phyloP scores from a whole-genome alignment of 2,797 vertebrate genomes.

The Mus caroli region DNA sequence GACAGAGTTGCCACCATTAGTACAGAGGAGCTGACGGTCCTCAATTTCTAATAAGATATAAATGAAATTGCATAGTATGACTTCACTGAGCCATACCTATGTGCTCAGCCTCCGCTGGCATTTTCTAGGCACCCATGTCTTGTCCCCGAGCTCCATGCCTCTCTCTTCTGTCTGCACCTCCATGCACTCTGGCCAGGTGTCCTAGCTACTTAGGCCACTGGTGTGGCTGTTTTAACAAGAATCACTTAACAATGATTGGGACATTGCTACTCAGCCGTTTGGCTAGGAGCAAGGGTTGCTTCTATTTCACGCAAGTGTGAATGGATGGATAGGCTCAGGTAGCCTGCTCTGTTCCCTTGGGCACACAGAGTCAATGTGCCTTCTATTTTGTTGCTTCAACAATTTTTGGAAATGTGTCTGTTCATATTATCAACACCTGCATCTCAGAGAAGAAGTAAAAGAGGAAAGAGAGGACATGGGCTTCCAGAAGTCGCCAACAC shows the following conservation, averaged over 20 bases:
- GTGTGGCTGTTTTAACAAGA: not conserved
- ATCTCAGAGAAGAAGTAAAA: not conserved
- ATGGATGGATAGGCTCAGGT: not conserved
- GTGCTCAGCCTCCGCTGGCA: not conserved
- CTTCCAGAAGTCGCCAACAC: not conserved
- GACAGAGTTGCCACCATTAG: not conserved
- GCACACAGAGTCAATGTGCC: not conserved
- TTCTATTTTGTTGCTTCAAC: not conserved
- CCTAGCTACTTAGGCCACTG: not conserved
- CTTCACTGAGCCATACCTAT: not conserved
- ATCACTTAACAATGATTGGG: not conserved
- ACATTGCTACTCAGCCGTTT: not conserved
- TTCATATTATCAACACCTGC: not conserved
- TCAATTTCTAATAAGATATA: not conserved
- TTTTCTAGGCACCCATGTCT: not conserved
- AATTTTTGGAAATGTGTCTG: not conserved
- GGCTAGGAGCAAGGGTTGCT: not conserved
- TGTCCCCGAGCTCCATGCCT: not conserved
- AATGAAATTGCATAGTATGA: not conserved
- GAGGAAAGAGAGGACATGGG: not conserved
- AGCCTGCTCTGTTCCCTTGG: not conserved
- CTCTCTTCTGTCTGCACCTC: not conserved
- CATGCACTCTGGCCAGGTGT: not conserved
- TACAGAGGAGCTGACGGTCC: not conserved
- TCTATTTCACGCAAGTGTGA: slow-evolving; percentile 22